Conservation (phyloP, 2,113 vertebrate genomes). For the Blennius ocellaris region DNA sequence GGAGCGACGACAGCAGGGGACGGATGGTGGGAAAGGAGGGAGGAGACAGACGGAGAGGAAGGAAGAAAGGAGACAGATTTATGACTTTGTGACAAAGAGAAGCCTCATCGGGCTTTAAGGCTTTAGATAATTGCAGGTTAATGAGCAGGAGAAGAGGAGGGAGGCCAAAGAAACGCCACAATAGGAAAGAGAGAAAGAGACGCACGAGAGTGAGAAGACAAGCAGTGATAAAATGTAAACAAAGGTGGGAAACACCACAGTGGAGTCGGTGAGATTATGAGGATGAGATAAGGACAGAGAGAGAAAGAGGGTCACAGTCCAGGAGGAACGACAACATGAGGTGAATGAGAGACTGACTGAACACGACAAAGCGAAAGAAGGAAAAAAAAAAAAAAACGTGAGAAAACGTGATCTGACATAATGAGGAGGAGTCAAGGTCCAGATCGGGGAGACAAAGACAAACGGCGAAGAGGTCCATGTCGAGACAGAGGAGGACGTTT, state of each 20-base stretch:
- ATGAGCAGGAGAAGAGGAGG: conserved; percentile 20
- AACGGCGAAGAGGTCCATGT: background rate
- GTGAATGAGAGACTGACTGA: background rate
- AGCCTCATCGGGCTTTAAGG: conserved; percentile 34
- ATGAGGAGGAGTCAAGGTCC: too few relatives aligned
- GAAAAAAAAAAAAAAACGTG: background rate
- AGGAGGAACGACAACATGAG: conserved; percentile 6
- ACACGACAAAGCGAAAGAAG: conserved; percentile 11
- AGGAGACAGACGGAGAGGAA: conserved; percentile 17
- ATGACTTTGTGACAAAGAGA: conserved; percentile 66
- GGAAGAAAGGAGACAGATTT: conserved; percentile 50
- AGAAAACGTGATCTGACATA: too few relatives aligned
- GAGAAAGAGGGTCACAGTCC: conserved; percentile 21
- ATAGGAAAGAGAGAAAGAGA: background rate
- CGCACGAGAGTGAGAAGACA: background rate
- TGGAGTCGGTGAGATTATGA: too few relatives aligned
- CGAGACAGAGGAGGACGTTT: background rate
- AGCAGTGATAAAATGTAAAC: conserved; percentile 23
- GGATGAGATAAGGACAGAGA: conserved; percentile 11
- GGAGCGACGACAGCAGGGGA: conserved; percentile 2
- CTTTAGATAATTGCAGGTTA: conserved; percentile 61
- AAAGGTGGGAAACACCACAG: background rate
- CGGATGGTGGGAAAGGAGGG: conserved; percentile 68
- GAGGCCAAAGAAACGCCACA: too few relatives aligned
- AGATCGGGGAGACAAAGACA: background rate